Percentiles rank a stretch among this genome's conserved stretches.
phyloP scores from a whole-genome alignment of 2,797 vertebrate species.

The Spinus olivaceus region DNA sequence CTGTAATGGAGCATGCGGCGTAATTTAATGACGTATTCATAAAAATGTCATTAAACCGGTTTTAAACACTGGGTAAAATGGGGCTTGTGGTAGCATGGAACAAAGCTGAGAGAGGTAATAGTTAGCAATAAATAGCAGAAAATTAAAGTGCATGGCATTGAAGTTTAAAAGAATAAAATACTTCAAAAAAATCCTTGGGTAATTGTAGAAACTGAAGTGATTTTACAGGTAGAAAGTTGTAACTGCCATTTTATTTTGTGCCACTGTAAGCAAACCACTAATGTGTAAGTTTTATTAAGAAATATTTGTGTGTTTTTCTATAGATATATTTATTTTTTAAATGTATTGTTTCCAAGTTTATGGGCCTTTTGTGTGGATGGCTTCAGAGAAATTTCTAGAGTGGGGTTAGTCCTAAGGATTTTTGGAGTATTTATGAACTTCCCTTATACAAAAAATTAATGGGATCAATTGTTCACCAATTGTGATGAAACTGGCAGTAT shows the following conservation, averaged over 20 bases:
- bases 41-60: neutral
- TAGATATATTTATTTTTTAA: neutral
- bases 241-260: neutral
- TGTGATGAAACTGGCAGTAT: neutral
- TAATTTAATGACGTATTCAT: neutral
- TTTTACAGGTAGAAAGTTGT: neutral
- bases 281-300: neutral
- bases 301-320: accelerated
- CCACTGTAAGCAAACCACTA: neutral
- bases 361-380: neutral
- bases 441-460: neutral
- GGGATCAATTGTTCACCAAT: neutral
- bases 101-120: neutral
- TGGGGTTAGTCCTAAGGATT: neutral
- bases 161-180: neutral
- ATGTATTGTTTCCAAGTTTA: neutral
- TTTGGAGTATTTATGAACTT: accelerated
- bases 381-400: neutral
- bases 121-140: neutral
- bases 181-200: neutral
- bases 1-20: too few species aligned
- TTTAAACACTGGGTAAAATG: neutral
- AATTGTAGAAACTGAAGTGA: neutral
- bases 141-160: neutral
- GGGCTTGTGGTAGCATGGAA: accelerated